These are phyloP conservation scores for Alectoris magna DNA, from an alignment of 2,797 vertebrate genomes.

Conservation along the genomic window DNA sequence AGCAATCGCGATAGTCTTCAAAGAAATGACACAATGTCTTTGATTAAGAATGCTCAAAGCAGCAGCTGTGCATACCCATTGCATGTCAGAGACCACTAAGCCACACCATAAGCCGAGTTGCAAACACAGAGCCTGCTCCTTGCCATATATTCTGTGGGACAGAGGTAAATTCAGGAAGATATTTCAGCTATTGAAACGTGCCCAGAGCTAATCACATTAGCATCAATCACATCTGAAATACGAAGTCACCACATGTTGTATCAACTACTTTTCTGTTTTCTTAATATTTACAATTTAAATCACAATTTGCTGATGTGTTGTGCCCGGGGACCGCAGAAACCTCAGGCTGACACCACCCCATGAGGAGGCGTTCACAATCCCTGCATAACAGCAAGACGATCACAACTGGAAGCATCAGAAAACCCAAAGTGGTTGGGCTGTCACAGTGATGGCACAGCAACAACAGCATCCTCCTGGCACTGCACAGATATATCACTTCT, in stretches of 20 bases:
- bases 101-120: background rate
- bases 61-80: background rate
- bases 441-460: background rate
- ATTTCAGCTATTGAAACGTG: background rate
- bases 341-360: accelerated
- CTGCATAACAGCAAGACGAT: accelerated
- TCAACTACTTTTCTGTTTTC: background rate
- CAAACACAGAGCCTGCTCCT: background rate
- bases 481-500: background rate
- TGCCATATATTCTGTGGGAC: background rate
- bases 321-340: accelerated
- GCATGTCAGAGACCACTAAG: accelerated
- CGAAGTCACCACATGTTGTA: background rate
- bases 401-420: background rate
- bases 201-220: background rate
- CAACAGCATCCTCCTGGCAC: background rate
- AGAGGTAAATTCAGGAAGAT: background rate
- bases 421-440: background rate
- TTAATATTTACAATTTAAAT: background rate
- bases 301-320: accelerated
- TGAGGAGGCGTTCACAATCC: background rate
- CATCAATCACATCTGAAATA: background rate
- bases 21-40: background rate
- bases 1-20: background rate
- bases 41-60: background rate